Evolutionary conservation across 1,140 invertebrate genomes (phyloP), one percentile per base, ranked within the genome.

Genomic region (Drosophila pachea): DNA sequence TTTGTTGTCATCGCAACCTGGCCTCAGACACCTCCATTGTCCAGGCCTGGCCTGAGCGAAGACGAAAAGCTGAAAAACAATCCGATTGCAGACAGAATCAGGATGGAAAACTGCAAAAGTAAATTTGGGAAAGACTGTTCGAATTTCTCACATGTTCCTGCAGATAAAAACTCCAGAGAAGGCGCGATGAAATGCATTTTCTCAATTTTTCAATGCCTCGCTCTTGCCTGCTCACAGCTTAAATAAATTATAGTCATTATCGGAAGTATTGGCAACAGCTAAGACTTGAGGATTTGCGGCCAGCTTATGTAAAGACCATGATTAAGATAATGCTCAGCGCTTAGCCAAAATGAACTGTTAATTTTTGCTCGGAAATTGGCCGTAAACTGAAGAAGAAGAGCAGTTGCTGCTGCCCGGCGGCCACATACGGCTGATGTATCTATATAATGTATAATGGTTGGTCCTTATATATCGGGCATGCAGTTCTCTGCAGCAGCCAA

Each of bases 401-500:
- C 14, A 36, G 33, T 12, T 29, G 32, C 9, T 9, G 43, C 31
- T 29, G 8, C n/a, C 45, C 11, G 29, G 29, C 7, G 36, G 22
- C 35, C 4, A 9, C 36, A 53, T 71, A 74, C 67, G 68, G 35
- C 42, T 71, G 55, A 59, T 4, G 9, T 35, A 47, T 43, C 7
- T 14, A 43, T 5, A 43, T 43, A 43, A 43, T 42, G 4, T 45
- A 45, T 33, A 45, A 45, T 40, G 14, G 16, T 35, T 22, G 12
- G 22, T 22, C 22, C 36, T 8, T 53, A 36, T 31, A 29, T 38
- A 22, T 7, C 2, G 11, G 11, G 36, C n/a, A 12, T 22, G 38
- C 11, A 71, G 47, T 72, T 67, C 40, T 42, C n/a, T 50, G 54
- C 35, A 58, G 54, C 49, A 59, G 38, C 54, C 69, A 73, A 68